phyloP scores from a whole-genome alignment of 2,888 invertebrate species.

The Trichopria drosophilae region DNA sequence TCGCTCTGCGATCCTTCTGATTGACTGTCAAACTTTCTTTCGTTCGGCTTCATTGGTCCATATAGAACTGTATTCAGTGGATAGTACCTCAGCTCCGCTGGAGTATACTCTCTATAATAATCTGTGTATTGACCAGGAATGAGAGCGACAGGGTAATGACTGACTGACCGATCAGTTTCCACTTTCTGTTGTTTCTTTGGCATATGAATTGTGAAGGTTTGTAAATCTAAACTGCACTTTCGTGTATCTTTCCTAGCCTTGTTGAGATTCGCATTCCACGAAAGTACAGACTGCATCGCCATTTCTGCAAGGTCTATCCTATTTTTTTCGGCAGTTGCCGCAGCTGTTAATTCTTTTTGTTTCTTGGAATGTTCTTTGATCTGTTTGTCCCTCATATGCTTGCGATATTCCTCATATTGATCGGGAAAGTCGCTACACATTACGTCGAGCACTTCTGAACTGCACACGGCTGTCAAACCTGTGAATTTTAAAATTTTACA shows the following conservation, averaged over 20 bases:
- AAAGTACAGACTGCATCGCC: slow-evolving; percentile 82
- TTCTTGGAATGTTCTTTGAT: slow-evolving; percentile 70
- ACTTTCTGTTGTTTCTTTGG: slow-evolving; percentile 64
- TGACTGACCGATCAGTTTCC: slow-evolving; percentile 63
- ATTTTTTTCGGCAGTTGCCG: slow-evolving; percentile 61
- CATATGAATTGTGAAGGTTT: slow-evolving; percentile 84
- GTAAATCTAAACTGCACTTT: slow-evolving; percentile 86
- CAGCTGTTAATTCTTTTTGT: slow-evolving; percentile 67
- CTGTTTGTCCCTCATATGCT: slow-evolving; percentile 71
- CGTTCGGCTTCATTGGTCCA: slow-evolving; percentile 62
- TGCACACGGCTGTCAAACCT: slow-evolving; percentile 87
- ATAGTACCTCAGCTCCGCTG: slow-evolving; percentile 74
- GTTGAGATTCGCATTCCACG: slow-evolving; percentile 88
- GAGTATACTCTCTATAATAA: slow-evolving; percentile 73
- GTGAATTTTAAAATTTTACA: too few species aligned
- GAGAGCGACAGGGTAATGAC: slow-evolving; percentile 86
- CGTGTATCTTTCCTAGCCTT: slow-evolving; percentile 75
- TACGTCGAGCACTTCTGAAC: slow-evolving; percentile 91
- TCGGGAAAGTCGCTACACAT: slow-evolving; percentile 94
- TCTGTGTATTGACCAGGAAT: slow-evolving; percentile 97
- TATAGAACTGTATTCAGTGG: slow-evolving; percentile 89
- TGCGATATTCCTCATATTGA: slow-evolving; percentile 89
- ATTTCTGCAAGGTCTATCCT: slow-evolving; percentile 75
- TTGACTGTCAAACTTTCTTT: slow-evolving; percentile 59
- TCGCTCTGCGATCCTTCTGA: slow-evolving; percentile 63